Percentiles rank a stretch among this genome's conserved stretches.
These are phyloP conservation scores for Diplodus puntazzo DNA, from an alignment of 2,797 vertebrate species.

Conservation along the genomic window DNA sequence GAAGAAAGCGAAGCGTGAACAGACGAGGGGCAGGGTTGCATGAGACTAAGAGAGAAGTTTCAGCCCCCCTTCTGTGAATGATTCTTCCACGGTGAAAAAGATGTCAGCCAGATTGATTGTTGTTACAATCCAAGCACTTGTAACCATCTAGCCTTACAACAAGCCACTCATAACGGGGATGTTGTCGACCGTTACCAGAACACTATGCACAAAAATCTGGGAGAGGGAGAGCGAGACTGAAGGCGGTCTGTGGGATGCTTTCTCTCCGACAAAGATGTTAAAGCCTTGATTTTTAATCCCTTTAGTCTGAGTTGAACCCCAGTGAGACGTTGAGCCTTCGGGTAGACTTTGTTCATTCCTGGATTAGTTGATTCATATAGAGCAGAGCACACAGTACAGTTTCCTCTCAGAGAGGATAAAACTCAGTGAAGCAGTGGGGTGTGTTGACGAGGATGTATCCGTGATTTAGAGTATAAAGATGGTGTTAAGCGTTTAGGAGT, in stretches of 20 bases:
- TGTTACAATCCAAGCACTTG: conserved; percentile 67
- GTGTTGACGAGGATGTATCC: conserved; percentile 21
- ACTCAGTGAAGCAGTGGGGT: conserved; percentile 16
- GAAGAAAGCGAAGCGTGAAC: conserved; percentile 29
- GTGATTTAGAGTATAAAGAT: conserved; percentile 36
- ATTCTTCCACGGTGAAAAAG: conserved; percentile 24
- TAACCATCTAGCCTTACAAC: conserved; percentile 59
- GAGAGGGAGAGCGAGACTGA: conserved; percentile 24
- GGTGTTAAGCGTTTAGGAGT: conserved; percentile 39
- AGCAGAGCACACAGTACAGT: conserved; percentile 24
- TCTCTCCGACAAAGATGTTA: conserved; percentile 37
- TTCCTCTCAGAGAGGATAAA: conserved; percentile 53
- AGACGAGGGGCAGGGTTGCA: conserved; percentile 21
- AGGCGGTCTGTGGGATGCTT: conserved; percentile 32
- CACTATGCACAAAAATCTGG: conserved; percentile 70
- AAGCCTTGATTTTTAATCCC: conserved; percentile 48
- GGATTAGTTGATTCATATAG: conserved; percentile 48
- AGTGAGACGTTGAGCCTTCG: conserved; percentile 30
- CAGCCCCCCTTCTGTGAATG: conserved; percentile 5
- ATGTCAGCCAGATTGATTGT: conserved; percentile 43
- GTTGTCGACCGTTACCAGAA: conserved; percentile 45
- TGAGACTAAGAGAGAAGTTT: conserved; percentile 22
- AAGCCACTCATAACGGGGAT: conserved; percentile 24
- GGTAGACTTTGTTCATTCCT: conserved; percentile 56
- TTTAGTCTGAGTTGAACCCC: conserved; percentile 47